Evolutionary conservation across 2,113 vertebrate genomes (phyloP), one percentile per base, ranked within the genome.

Genomic region (Falcunculus frontatus): DNA sequence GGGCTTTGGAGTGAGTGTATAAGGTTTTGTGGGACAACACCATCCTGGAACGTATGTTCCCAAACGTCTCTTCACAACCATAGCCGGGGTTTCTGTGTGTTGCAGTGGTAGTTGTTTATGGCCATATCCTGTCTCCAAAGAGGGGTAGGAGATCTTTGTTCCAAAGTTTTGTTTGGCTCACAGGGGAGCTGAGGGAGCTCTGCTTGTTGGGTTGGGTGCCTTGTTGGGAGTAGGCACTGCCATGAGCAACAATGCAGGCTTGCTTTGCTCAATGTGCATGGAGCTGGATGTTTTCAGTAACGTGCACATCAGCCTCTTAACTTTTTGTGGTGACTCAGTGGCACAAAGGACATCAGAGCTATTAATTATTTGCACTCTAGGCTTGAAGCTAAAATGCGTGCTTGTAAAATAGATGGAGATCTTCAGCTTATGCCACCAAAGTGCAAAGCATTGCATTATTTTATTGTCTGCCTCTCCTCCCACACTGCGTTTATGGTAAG

Each of bases 401-500:
- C 84, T 56, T 91, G 17, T 92, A 56, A 93, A 91, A 88, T 72
- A 64, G 27, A 87, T 74, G 63, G 72, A 92, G 72, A 84, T 55
- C 87, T 90, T 86, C 68, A 86, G 47, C 52, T 80, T 80, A 52
- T 47, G 52, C 52, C 72, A 88, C 65, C 56, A 53, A 92, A 86
- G 83, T 89, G 83, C 60, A 64, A 81, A 70, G 29, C 12, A 25
- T 63, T 77, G 47, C 23, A 16, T 86, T 96, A 56, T 92, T 77
- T 84, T 88, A 67, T 91, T 56, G 64, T 84, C 68, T 95, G n/a
- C 55, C 47, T 92, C 85, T 78, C 62, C 59, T 90, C 75, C 75
- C 55, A 93, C 68, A 56, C 72, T 88, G 52, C 23, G 6, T 93
- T 94, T 94, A 52, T 81, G 68, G 57, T 74, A 94, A 90, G 85